phyloP scores from a whole-genome alignment of 2,888 invertebrate genomes.

The Trichogramma evanescens region DNA sequence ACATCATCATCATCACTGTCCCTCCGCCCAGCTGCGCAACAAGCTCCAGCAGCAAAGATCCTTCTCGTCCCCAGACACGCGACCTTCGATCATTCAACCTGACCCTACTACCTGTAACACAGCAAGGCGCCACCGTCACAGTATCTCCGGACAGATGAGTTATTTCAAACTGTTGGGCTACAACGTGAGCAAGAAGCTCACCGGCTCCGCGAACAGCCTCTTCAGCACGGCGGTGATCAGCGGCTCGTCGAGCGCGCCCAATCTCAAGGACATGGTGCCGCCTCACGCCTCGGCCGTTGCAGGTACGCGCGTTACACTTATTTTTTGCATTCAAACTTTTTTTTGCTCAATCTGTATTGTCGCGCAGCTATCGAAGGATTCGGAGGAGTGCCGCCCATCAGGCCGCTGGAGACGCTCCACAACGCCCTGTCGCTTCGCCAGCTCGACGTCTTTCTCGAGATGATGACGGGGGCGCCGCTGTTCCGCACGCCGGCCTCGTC shows the following conservation, averaged over 20 bases:
- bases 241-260: slow-evolving; percentile 87
- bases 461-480: slow-evolving; percentile 70
- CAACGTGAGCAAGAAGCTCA: slow-evolving; percentile 61
- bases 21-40: slow-evolving; percentile 25
- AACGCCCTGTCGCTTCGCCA: slow-evolving; percentile 90
- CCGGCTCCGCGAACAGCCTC: slow-evolving; percentile 72
- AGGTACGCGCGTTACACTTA: too few relatives aligned
- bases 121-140: slow-evolving; percentile 86
- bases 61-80: slow-evolving; percentile 45
- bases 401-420: slow-evolving; percentile 95
- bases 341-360: background rate
- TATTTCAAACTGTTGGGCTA: slow-evolving; percentile 86
- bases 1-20: slow-evolving; percentile 16
- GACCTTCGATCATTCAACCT: slow-evolving; percentile 46
- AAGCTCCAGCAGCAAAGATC: slow-evolving; percentile 42
- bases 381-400: slow-evolving; percentile 89
- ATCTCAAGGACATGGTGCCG: slow-evolving; percentile 82
- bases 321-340: background rate
- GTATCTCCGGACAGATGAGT: slow-evolving; percentile 92
- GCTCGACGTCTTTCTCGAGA: slow-evolving; percentile 81
- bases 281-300: slow-evolving; percentile 62
- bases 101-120: slow-evolving; percentile 46
- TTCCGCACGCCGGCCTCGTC: slow-evolving; percentile 68
- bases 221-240: slow-evolving; percentile 96
- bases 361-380: slow-evolving; percentile 69